Evolutionary conservation across 1,140 invertebrate genomes (phyloP).

Genomic region (Lepidurus packardi): DNA sequence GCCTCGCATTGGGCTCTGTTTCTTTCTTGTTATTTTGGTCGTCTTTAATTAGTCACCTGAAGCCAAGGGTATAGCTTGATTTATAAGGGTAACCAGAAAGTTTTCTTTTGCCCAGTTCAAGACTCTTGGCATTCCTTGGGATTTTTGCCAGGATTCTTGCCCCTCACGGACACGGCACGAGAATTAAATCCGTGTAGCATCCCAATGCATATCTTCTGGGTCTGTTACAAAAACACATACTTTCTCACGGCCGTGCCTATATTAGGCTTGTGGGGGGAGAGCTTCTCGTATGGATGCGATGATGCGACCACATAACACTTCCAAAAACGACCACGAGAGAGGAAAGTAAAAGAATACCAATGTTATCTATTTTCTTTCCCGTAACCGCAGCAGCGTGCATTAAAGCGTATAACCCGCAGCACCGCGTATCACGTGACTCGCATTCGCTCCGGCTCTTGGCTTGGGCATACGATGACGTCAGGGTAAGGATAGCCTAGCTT

Average conservation of each 20-base stretch:
- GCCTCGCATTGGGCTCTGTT: too few relatives aligned
- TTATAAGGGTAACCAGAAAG: too few relatives aligned
- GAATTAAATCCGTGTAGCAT: too few relatives aligned
- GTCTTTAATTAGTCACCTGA: too few relatives aligned
- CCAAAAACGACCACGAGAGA: background rate
- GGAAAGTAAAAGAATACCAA: background rate
- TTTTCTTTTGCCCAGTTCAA: too few relatives aligned
- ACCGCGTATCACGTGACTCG: background rate
- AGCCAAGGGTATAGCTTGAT: too few relatives aligned
- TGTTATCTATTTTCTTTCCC: background rate
- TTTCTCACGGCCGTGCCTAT: background rate
- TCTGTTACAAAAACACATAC: background rate
- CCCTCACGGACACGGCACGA: too few relatives aligned
- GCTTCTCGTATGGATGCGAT: background rate
- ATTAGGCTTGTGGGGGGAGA: background rate
- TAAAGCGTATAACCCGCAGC: background rate
- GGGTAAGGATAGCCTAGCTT: background rate
- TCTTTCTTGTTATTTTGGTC: too few relatives aligned
- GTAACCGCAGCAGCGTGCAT: background rate
- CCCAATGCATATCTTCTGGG: too few relatives aligned
- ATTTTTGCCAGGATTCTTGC: too few relatives aligned
- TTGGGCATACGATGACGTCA: background rate
- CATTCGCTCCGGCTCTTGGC: slow-evolving; percentile 3
- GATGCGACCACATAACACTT: background rate
- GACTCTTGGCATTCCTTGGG: too few relatives aligned